A percentile compares a stretch with the other conserved stretches of the same genome.
These are phyloP conservation scores for Apocrypta bakeri DNA, from an alignment of 1,140 invertebrate genomes.

Conservation along the genomic window DNA sequence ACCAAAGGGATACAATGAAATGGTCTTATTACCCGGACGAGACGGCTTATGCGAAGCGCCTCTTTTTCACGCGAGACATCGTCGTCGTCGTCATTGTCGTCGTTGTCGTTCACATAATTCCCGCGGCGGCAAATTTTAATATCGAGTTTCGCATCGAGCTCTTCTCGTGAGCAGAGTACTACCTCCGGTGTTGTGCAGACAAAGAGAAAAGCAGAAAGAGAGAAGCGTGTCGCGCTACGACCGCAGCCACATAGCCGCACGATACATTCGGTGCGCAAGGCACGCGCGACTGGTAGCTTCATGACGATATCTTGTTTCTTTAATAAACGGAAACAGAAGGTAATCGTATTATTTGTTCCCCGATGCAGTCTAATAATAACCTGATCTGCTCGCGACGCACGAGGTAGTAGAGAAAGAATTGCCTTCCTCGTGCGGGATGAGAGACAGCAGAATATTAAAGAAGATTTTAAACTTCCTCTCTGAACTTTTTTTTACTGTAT, in stretches of 20 bases:
- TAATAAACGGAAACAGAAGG: constrained; percentile 75
- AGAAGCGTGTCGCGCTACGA: constrained; percentile 20
- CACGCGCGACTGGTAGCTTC: constrained; percentile 36
- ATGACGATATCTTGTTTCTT: constrained; percentile 74
- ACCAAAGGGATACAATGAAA: constrained; percentile 62
- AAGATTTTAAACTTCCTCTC: constrained; percentile 69
- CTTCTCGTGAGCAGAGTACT: constrained; percentile 21
- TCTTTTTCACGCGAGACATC: constrained; percentile 55
- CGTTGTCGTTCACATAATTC: constrained; percentile 64
- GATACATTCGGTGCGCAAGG: constrained; percentile 39
- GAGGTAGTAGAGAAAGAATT: neutral
- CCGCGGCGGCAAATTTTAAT: constrained; percentile 68
- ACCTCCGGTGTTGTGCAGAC: constrained; percentile 22
- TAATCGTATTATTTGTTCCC: constrained; percentile 76
- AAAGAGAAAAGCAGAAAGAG: constrained; percentile 48
- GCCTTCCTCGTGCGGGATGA: constrained; percentile 58
- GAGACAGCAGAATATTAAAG: constrained; percentile 73
- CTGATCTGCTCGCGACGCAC: constrained; percentile 48
- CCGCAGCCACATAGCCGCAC: constrained; percentile 48
- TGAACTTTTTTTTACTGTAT: constrained; percentile 14
- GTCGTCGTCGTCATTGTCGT: constrained; percentile 62
- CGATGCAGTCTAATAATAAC: constrained; percentile 61
- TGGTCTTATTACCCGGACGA: constrained; percentile 67
- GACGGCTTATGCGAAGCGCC: constrained; percentile 59
- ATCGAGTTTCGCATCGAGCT: constrained; percentile 72